Evolutionary conservation across 1,140 invertebrate genomes (phyloP).

Genomic region (Parapsyche elsis): DNA sequence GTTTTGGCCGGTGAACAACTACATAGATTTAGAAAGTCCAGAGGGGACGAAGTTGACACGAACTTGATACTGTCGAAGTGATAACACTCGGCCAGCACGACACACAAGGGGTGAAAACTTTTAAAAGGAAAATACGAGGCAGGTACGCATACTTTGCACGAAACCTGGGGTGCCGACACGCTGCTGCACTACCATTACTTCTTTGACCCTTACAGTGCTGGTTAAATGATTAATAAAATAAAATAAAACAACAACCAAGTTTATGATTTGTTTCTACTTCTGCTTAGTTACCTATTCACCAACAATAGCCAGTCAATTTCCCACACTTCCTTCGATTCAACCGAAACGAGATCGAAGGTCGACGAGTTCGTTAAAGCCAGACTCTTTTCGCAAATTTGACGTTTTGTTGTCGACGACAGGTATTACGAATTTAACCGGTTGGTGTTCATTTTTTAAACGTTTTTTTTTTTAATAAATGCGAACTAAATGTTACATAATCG

Average conservation of each 20-base stretch:
- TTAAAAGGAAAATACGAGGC: slow-evolving; percentile 16
- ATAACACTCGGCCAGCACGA: slow-evolving; percentile 25
- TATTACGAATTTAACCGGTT: too few species aligned
- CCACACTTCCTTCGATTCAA: neutral
- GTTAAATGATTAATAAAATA: too few species aligned
- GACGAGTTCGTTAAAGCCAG: slow-evolving; percentile 8
- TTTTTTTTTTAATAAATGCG: too few species aligned
- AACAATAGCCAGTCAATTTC: neutral
- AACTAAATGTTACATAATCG: too few species aligned
- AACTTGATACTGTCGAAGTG: slow-evolving; percentile 22
- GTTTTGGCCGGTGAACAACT: neutral
- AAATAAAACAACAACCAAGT: too few species aligned
- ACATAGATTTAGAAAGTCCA: slow-evolving; percentile 21
- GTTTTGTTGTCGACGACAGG: neutral
- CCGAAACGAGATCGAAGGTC: slow-evolving; percentile 7
- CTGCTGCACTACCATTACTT: neutral
- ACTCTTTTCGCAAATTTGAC: neutral
- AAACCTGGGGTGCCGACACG: neutral
- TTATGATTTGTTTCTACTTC: too few species aligned
- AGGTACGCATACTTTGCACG: neutral
- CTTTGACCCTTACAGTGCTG: too few species aligned
- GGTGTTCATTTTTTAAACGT: too few species aligned
- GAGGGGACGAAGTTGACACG: slow-evolving; percentile 34
- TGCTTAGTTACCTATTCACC: too few species aligned
- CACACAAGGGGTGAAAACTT: slow-evolving; percentile 31